Evolutionary conservation across 2,797 vertebrate species (phyloP).

Genomic region (Graptemys geographica): DNA sequence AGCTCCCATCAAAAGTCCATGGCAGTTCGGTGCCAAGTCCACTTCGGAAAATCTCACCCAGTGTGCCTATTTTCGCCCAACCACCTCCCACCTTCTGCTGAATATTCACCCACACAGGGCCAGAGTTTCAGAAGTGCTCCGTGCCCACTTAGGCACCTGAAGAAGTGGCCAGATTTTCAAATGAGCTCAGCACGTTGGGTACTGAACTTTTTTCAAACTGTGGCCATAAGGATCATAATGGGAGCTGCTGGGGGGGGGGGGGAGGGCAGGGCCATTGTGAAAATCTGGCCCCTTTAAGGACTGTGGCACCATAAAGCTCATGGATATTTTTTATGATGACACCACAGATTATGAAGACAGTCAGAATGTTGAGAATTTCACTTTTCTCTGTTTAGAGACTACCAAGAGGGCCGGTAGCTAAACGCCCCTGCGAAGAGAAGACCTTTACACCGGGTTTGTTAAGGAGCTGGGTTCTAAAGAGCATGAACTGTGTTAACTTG

Average conservation of each 20-base stretch:
- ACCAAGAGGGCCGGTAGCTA: rapidly evolving
- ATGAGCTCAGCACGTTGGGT: background rate
- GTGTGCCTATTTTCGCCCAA: background rate
- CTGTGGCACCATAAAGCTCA: background rate
- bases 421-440: too few species aligned
- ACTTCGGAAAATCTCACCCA: background rate
- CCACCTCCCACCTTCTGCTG: background rate
- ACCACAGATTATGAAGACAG: background rate
- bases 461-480: background rate
- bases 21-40: background rate
- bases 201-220: background rate
- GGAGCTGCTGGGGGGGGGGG: background rate
- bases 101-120: background rate
- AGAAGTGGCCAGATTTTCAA: background rate
- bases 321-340: background rate
- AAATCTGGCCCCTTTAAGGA: background rate
- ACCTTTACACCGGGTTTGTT: background rate
- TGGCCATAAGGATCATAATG: background rate
- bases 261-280: background rate
- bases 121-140: background rate
- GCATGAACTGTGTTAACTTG: background rate
- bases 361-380: constrained; percentile 6
- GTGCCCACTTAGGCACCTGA: background rate
- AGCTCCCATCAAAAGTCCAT: background rate
- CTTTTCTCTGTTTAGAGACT: rapidly evolving